Evolutionary conservation across 37 sponge, comb jelly and placozoan species (phyloP), one percentile per base, ranked within the genome.

Genomic region (Halisarca cf. caerulea): DNA sequence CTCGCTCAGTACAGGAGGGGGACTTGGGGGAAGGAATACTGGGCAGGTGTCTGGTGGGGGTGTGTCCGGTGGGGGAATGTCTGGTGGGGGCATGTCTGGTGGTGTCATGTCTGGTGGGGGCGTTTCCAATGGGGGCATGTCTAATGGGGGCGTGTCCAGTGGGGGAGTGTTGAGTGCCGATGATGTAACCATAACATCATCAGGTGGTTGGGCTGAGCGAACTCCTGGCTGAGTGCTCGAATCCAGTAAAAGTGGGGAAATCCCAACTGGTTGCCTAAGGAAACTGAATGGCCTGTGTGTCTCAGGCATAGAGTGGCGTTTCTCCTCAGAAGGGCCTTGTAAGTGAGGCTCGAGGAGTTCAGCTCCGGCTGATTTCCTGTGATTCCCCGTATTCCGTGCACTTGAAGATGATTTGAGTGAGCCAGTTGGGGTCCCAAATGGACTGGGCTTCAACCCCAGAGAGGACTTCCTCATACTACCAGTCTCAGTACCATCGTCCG

Each of bases 401-500:
- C 9, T 47, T 6, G 6, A 47, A 11, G 51, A 6, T 47, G 6
- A 14, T 11, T 47, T 47, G 9, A 47, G 51, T 6, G 51, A 47
- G 11, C 64, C 64, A 7, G 44, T 37, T 38, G 77, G 44, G n/a
- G 45, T n/a, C 24, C 25, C 77, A 74, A 39, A 41, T 2, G 24
- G 23, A 23, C 45, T 37, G 30, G 18, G 18, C n/a, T 28, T 62
- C n/a, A n/a, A n/a, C n/a, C n/a, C n/a, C n/a, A n/a, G n/a, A n/a
- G n/a, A n/a, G n/a, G n/a, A n/a, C 30, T 62, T 23, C 6, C 43
- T 37, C 24, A 2, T 1, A 20, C n/a, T 40, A 42, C 77, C 43
- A 3, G 44, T 40, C 25, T 74, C 77, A 3, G 24, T 7, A 25
- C 77, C 83, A 0, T 83, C 87, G 38, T 53, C 72, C 0, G 91